Percentiles rank a stretch among this genome's conserved stretches.
Evolutionary conservation across 2,113 vertebrate genomes (phyloP).

Genomic region (Rhynchomys soricoides): DNA sequence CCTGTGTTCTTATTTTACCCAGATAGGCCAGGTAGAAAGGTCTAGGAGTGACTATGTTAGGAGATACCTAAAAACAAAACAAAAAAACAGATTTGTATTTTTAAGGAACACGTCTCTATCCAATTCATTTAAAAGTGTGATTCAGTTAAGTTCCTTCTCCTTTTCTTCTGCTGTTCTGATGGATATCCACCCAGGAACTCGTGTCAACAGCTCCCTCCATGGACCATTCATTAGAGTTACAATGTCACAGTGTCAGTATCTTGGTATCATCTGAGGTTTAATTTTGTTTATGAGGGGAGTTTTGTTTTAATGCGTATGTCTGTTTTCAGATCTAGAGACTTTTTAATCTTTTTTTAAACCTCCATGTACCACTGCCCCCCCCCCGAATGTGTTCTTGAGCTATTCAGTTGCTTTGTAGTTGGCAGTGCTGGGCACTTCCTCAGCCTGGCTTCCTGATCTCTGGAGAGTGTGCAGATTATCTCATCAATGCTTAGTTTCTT

Average conservation of each 20-base stretch:
- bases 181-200: constrained; percentile 56
- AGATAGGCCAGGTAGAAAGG: background rate
- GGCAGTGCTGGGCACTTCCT: background rate
- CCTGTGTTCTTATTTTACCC: background rate
- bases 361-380: background rate
- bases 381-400: constrained; percentile 6
- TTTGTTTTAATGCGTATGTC: background rate
- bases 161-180: constrained; percentile 35
- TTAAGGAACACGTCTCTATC: constrained; percentile 53
- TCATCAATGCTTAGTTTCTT: background rate
- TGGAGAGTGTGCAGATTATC: background rate
- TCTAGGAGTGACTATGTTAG: background rate
- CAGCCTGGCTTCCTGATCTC: background rate
- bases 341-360: background rate
- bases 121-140: constrained; percentile 57
- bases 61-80: background rate
- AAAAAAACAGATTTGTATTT: constrained; percentile 51
- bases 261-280: background rate
- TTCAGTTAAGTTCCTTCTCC: constrained; percentile 22
- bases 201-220: constrained; percentile 70
- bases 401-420: accelerated
- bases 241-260: constrained; percentile 54
- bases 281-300: background rate
- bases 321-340: background rate
- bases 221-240: constrained; percentile 67